A percentile compares a stretch with the other conserved stretches of the same genome.
phyloP scores from a whole-genome alignment of 2,797 vertebrate genomes.

The Thripadectes ignobilis region DNA sequence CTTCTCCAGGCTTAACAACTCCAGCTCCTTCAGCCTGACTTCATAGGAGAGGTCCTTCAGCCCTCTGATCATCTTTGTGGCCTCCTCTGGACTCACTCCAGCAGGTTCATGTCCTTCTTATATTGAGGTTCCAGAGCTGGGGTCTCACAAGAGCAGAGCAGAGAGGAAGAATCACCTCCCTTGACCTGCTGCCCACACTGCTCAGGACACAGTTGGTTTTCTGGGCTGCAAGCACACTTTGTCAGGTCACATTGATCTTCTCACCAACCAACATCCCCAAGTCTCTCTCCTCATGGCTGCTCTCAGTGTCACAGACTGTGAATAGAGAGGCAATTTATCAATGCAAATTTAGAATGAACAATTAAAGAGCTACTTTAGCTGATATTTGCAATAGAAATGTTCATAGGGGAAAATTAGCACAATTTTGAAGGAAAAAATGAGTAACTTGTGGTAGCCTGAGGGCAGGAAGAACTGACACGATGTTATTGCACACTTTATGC shows the following conservation, averaged over 20 bases:
- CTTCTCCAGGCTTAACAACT: not conserved
- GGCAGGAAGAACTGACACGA: slow-evolving; percentile 44
- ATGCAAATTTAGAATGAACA: not conserved
- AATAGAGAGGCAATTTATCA: not conserved
- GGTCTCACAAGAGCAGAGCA: not conserved
- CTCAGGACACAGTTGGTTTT: not conserved
- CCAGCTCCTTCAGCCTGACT: not conserved
- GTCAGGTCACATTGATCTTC: not conserved
- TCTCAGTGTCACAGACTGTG: not conserved
- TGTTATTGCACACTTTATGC: slow-evolving; percentile 39
- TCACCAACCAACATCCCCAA: not conserved
- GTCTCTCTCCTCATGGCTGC: not conserved
- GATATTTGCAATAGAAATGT: not conserved
- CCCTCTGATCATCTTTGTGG: not conserved
- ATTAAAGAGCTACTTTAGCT: slow-evolving; percentile 26
- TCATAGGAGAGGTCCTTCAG: not conserved
- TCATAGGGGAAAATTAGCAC: not conserved
- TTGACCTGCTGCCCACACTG: not conserved
- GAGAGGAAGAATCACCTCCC: not conserved
- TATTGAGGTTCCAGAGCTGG: not conserved
- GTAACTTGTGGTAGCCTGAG: slow-evolving; percentile 44
- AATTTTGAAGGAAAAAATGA: slow-evolving; percentile 33
- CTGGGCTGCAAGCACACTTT: rapidly evolving
- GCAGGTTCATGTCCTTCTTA: not conserved
- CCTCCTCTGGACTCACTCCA: not conserved